These are phyloP conservation scores for Gavia stellata DNA, from an alignment of 2,113 vertebrate genomes.

Conservation along the genomic window DNA sequence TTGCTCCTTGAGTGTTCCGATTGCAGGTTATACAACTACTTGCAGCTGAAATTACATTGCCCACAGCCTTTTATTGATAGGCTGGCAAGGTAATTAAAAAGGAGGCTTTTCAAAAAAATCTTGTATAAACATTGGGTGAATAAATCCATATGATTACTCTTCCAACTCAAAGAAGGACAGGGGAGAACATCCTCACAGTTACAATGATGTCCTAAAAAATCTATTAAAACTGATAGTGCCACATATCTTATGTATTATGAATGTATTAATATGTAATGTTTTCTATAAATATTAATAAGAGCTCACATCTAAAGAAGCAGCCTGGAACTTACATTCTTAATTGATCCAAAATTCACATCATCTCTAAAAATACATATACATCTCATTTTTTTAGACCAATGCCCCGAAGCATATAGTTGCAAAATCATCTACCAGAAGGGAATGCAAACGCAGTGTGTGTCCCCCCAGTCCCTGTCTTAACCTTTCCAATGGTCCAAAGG, in stretches of 20 bases:
- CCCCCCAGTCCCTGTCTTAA: background rate
- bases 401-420: background rate
- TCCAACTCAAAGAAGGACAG: background rate
- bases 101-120: background rate
- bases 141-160: slow-evolving; percentile 21
- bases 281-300: slow-evolving; percentile 66
- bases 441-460: background rate
- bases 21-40: background rate
- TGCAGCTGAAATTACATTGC: background rate
- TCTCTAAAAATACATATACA: background rate
- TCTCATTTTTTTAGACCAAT: background rate
- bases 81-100: slow-evolving; percentile 44
- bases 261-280: slow-evolving; percentile 47
- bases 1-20: background rate
- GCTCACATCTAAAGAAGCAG: background rate
- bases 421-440: background rate
- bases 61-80: slow-evolving; percentile 12
- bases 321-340: slow-evolving; percentile 27
- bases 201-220: background rate
- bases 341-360: slow-evolving; percentile 36
- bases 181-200: background rate
- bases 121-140: slow-evolving; percentile 17
- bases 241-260: slow-evolving; percentile 25
- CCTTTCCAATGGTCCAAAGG: background rate
- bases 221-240: background rate